Base-by-base conservation (phyloP, 1,140 invertebrate genomes). In the Papilio polytes region DNA sequence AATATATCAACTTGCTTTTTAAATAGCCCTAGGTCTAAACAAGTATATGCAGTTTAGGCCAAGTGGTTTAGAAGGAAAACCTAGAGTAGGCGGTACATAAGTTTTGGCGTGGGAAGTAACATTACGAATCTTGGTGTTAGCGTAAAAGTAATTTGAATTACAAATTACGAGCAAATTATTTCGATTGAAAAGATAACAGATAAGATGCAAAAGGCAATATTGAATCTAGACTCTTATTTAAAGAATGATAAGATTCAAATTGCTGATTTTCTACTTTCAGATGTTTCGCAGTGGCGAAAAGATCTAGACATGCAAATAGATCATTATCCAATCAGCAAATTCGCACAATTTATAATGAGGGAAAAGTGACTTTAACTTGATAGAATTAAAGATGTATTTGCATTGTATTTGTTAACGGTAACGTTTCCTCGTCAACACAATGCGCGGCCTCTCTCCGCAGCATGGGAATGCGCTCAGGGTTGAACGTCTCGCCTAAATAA, bases 391-490 rank as follows among this genome's bases (percentile, higher is more conserved):
- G 77, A 63, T 46, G 18, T 22, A 78, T 78, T 78, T 78, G 59
- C 44, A 78, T 78, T 44, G 77, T 78, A 66, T 66, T 18, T 22
- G 4, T 53, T 44, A 78, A 56, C 18, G 78, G 56, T 48, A 80
- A 74, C 46, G 82, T 83, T 85, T 85, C 86, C 86, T 84, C 85
- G 73, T 78, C 26, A 78, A 88, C 83, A 91, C 90, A 90, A 91
- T 89, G 85, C 85, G 83, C 85, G 80, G 76, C 84, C 72, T 81
- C 85, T 88, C 86, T 82, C 86, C 85, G 81, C 87, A 84, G 84
- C 85, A 92, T 93, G 90, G 90, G 91, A 91, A 91, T 85, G 83
- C 77, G 81, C 77, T 73, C 80, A 90, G 86, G 89, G 91, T 76
- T 91, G 90, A 8, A 83, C 74, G 74, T 59, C 26, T 36, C 18